A percentile compares a stretch with the other conserved stretches of the same genome.
phyloP scores from a whole-genome alignment of 2,888 invertebrate genomes.

The Caenorhabditis sp. region DNA sequence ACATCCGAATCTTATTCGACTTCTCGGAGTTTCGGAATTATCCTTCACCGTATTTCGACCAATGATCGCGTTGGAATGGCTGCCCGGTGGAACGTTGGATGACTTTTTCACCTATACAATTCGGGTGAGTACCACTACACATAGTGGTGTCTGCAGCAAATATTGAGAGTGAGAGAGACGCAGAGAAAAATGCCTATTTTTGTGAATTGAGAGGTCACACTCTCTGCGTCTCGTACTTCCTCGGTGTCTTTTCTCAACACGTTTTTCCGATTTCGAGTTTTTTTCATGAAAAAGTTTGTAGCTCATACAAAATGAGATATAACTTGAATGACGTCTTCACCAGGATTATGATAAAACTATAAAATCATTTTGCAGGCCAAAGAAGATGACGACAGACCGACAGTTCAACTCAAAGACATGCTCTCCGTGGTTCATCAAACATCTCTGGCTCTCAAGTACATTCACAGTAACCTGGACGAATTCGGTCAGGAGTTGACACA shows the following conservation, averaged over 20 bases:
- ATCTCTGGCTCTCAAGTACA: constrained; percentile 60
- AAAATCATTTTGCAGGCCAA: constrained; percentile 41
- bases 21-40: constrained; percentile 62
- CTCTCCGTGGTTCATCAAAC: constrained; percentile 51
- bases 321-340: too few relatives aligned
- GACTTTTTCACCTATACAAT: constrained; percentile 65
- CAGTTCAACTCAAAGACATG: constrained; percentile 61
- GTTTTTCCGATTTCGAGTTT: too few relatives aligned
- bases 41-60: constrained; percentile 67
- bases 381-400: constrained; percentile 54
- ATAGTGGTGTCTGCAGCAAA: too few relatives aligned
- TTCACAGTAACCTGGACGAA: constrained; percentile 56
- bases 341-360: neutral
- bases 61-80: constrained; percentile 69
- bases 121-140: constrained; percentile 39
- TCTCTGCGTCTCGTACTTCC: too few relatives aligned
- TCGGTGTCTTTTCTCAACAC: too few relatives aligned
- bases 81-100: constrained; percentile 65
- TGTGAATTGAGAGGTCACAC: neutral
- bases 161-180: too few relatives aligned
- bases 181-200: neutral
- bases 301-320: too few relatives aligned
- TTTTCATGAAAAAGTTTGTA: constrained; percentile 77
- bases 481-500: constrained; percentile 66
- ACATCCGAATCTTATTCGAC: constrained; percentile 65